Evolutionary conservation across 2,797 vertebrate genomes (phyloP).

Genomic region (Anniella stebbinsi): DNA sequence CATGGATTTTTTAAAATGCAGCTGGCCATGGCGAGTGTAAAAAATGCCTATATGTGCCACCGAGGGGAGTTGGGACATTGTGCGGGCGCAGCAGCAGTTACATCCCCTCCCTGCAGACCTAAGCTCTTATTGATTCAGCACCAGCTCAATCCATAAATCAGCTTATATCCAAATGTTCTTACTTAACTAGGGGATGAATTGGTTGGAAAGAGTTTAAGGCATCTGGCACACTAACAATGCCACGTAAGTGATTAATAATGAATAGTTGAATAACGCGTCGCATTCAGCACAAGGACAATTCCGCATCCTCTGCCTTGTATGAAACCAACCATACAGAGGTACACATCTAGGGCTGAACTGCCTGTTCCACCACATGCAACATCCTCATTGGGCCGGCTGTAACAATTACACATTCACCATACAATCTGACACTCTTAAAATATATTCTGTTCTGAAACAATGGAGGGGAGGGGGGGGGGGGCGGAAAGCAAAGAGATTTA

Average conservation of each 20-base stretch:
- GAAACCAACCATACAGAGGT: not conserved
- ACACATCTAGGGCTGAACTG: not conserved
- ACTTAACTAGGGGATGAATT: not conserved
- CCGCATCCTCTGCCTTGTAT: not conserved
- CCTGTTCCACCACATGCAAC: not conserved
- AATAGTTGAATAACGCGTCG: not conserved
- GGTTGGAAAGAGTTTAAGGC: not conserved
- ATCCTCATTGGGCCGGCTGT: not conserved
- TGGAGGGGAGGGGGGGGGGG: not conserved
- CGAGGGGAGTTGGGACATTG: not conserved
- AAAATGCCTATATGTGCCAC: not conserved
- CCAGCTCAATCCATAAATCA: not conserved
- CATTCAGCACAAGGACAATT: not conserved
- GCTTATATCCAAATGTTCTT: not conserved
- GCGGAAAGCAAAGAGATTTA: not conserved
- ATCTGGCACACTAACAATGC: not conserved
- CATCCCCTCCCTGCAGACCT: not conserved
- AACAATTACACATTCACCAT: slow-evolving; percentile 7
- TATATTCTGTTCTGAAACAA: not conserved
- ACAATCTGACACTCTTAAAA: not conserved
- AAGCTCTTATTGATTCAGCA: not conserved
- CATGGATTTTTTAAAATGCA: not conserved
- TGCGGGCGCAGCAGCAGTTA: not conserved
- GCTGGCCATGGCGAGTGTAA: not conserved
- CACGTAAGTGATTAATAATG: not conserved